phyloP scores from a whole-genome alignment of 2,888 invertebrate genomes.

The Acleris sparsana region DNA sequence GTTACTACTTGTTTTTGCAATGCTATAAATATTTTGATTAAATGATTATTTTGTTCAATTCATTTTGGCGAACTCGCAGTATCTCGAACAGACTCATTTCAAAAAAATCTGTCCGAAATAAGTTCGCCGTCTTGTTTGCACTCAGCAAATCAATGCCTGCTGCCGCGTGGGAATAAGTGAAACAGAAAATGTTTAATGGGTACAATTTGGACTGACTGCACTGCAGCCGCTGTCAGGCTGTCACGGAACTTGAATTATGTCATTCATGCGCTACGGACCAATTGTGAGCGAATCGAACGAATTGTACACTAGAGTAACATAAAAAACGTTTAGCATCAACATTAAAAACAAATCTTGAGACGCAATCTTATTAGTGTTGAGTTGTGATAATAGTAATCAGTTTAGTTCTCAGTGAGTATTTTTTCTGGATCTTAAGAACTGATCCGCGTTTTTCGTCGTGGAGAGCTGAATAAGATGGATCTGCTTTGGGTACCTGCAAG shows the following conservation, averaged over 20 bases:
- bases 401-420: conserved; percentile 13
- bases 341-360: conserved; percentile 4
- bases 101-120: not conserved
- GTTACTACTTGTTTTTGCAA: too few species aligned
- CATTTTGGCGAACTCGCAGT: not conserved
- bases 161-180: not conserved
- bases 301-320: conserved; percentile 24
- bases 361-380: conserved; percentile 16
- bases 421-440: conserved; percentile 11
- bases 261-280: conserved; percentile 34
- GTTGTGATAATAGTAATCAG: conserved; percentile 26
- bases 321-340: conserved; percentile 32
- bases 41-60: too few species aligned
- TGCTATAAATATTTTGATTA: too few species aligned
- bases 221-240: conserved; percentile 18
- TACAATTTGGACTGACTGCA: conserved; percentile 17
- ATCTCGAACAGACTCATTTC: conserved; percentile 4
- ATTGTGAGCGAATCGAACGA: conserved; percentile 31
- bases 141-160: not conserved
- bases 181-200: not conserved
- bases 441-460: conserved; percentile 20
- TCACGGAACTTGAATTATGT: conserved; percentile 32
- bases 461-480: conserved; percentile 28
- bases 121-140: not conserved
- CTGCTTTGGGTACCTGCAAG: conserved; percentile 47